Evolutionary conservation across 2,888 invertebrate genomes (phyloP).

Genomic region (Thelaira solivaga): DNA sequence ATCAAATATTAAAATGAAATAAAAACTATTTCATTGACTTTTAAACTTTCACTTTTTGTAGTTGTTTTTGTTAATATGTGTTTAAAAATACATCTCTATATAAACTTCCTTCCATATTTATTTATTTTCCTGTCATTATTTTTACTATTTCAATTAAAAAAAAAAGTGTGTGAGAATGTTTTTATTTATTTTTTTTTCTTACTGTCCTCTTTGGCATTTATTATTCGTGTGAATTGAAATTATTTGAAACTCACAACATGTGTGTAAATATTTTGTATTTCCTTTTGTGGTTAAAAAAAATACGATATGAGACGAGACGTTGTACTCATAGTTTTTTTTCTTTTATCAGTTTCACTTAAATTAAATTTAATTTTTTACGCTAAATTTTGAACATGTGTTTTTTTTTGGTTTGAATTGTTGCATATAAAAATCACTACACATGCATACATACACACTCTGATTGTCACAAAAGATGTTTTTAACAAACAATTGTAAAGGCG

Average conservation of each 20-base stretch:
- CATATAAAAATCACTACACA: slow-evolving; percentile 7
- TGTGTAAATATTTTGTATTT: slow-evolving; percentile 57
- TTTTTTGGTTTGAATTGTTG: not conserved
- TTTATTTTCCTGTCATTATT: slow-evolving; percentile 54
- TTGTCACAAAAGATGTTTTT: not conserved
- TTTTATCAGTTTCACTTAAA: slow-evolving; percentile 35
- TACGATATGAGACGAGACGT: slow-evolving; percentile 29
- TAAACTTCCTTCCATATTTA: slow-evolving; percentile 48
- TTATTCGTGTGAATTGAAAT: slow-evolving; percentile 56
- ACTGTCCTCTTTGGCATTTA: slow-evolving; percentile 9
- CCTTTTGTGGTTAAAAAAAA: slow-evolving; percentile 48
- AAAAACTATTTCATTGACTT: not conserved
- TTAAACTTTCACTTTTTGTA: slow-evolving; percentile 29
- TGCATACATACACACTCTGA: too few species aligned
- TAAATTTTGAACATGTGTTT: slow-evolving; percentile 29
- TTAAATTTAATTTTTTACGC: slow-evolving; percentile 16
- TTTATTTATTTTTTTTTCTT: slow-evolving; percentile 7
- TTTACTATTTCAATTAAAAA: slow-evolving; percentile 37
- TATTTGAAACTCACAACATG: slow-evolving; percentile 57
- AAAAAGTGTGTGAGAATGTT: slow-evolving; percentile 12
- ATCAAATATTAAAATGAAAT: not conserved
- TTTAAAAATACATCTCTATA: not conserved
- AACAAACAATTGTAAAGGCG: not conserved
- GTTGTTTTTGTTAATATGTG: too few species aligned
- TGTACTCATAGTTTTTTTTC: not conserved